These are phyloP conservation scores for Drosophila athabasca DNA, from an alignment of 1,140 invertebrate genomes.

Conservation along the genomic window DNA sequence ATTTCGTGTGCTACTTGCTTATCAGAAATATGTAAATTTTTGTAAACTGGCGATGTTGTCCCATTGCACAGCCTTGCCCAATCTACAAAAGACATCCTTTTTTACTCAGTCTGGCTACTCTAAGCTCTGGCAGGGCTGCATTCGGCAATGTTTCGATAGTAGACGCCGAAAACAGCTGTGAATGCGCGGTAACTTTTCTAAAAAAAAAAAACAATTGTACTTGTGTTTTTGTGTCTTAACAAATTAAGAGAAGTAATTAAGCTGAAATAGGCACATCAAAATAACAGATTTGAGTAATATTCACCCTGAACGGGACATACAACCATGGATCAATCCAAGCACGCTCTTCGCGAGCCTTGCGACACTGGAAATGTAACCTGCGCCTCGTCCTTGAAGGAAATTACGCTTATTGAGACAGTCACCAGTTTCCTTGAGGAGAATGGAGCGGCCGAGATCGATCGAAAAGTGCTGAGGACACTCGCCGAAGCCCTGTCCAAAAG, in stretches of 20 bases:
- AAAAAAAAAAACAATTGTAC: slow-evolving; percentile 23
- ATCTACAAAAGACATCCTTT: background rate
- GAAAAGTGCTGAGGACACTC: slow-evolving; percentile 54
- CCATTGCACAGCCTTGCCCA: too few species aligned
- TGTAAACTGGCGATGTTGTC: slow-evolving; percentile 38
- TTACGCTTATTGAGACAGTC: slow-evolving; percentile 67
- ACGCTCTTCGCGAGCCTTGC: slow-evolving; percentile 50
- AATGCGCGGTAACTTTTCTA: slow-evolving; percentile 51
- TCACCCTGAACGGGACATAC: background rate
- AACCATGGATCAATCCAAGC: slow-evolving; percentile 62
- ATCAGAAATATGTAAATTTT: slow-evolving; percentile 72
- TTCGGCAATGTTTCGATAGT: slow-evolving; percentile 17
- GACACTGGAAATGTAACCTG: slow-evolving; percentile 49
- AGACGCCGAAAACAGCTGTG: slow-evolving; percentile 50
- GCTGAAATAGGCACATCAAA: background rate
- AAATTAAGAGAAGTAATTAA: slow-evolving; percentile 4
- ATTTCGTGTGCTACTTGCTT: slow-evolving; percentile 57
- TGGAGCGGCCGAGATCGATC: slow-evolving; percentile 64
- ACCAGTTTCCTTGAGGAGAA: slow-evolving; percentile 72
- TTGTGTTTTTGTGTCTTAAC: slow-evolving; percentile 10
- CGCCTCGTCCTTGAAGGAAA: slow-evolving; percentile 64
- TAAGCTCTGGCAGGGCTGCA: background rate
- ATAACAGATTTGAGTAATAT: slow-evolving; percentile 1
- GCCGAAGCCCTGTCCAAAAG: slow-evolving; percentile 70
- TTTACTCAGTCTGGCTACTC: slow-evolving; percentile 6